Percentiles rank a stretch among this genome's conserved stretches.
Evolutionary conservation across 2,113 vertebrate species (phyloP).

Genomic region (Cygnus atratus): DNA sequence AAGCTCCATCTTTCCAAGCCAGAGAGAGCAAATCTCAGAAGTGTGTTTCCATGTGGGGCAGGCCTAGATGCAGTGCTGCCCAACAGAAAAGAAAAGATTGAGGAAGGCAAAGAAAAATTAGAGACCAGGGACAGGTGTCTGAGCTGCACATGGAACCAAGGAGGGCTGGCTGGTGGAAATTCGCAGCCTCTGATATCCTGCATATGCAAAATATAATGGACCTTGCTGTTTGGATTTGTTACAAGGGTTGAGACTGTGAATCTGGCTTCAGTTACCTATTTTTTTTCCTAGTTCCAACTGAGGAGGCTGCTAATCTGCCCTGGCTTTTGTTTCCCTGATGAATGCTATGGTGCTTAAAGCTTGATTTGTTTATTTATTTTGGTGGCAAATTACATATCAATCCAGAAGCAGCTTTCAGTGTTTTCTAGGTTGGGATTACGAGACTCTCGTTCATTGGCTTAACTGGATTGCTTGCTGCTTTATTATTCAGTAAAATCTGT

Average conservation of each 20-base stretch:
- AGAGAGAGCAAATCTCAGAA: background rate
- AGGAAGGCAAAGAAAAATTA: background rate
- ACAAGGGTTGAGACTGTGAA: background rate
- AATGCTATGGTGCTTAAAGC: background rate
- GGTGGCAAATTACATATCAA: constrained; percentile 17
- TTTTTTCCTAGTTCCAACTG: background rate
- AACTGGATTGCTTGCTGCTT: constrained; percentile 52
- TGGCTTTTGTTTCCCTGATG: constrained; percentile 14
- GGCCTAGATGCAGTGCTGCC: background rate
- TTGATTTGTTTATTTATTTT: constrained; percentile 53
- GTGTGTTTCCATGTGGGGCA: accelerated
- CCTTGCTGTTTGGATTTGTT: background rate
- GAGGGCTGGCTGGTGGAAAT: background rate
- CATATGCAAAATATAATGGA: background rate
- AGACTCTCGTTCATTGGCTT: constrained; percentile 44
- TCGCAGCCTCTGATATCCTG: background rate
- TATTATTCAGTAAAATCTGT: background rate
- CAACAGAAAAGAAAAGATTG: background rate
- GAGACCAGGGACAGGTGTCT: background rate
- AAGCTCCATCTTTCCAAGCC: background rate
- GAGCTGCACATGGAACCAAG: background rate
- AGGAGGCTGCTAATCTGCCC: constrained; percentile 6
- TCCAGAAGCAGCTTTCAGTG: background rate
- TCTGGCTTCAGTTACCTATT: background rate
- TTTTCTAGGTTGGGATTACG: background rate